Evolutionary conservation across 2,888 invertebrate genomes (phyloP), one percentile per base, ranked within the genome.

Genomic region (Dione juno): DNA sequence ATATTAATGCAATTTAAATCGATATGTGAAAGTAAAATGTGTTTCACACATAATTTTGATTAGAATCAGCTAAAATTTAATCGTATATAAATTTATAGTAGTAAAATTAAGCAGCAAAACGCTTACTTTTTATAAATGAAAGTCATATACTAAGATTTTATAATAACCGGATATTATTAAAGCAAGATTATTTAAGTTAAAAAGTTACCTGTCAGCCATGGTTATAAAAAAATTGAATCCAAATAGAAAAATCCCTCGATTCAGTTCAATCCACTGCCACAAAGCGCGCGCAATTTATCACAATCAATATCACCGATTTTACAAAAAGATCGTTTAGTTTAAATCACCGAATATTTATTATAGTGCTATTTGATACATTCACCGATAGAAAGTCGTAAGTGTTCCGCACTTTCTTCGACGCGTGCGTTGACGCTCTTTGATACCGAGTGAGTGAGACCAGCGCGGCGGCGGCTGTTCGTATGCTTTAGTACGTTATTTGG

Each of bases 361-460:
- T 67, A 67, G 70, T 70, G 54, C 67, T 70, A 67, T 70, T 67
- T 70, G 65, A 66, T 74, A 76, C 76, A 69, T 77, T 84, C 83
- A 82, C 79, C 82, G 79, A 82, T 90, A 90, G 91, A 92, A 92
- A 92, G 89, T 85, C 79, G 79, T 77, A 77, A 78, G 82, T 82
- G 83, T 85, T 84, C 85, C 83, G 85, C 80, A 88, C 87, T 89
- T 87, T 86, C 87, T 81, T 88, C 80, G 82, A 77, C 84, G 84
- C 90, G 91, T 90, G 88, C 89, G 87, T 74, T 80, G 81, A 82
- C 86, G 84, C 82, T 88, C 85, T 84, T 76, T 71, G 84, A 80
- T 84, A 84, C 79, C 78, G 79, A 80, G 82, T 81, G 85, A 90
- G 86, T 90, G 91, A 82, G 79, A 80, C 79, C 80, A 76, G 77